Conservation (phyloP, 2,888 invertebrate species). For the Drosophila algonquin region DNA sequence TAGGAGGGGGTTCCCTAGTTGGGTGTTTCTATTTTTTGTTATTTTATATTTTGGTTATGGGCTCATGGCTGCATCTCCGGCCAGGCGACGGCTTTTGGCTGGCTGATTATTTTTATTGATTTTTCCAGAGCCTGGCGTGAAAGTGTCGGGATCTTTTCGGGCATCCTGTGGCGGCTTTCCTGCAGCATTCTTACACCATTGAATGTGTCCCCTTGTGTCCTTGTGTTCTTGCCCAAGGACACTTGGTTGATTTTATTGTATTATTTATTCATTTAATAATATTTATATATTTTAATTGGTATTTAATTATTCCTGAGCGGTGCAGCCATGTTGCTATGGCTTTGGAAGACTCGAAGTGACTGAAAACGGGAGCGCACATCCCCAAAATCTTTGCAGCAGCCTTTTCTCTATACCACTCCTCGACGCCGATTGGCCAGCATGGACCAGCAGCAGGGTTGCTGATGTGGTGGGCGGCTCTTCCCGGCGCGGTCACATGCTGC, state of each 20-base stretch:
- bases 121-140: slow-evolving; percentile 49
- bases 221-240: slow-evolving; percentile 14
- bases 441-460: slow-evolving; percentile 1
- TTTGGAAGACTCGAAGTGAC: slow-evolving; percentile 82
- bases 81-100: slow-evolving; percentile 14
- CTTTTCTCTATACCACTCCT: slow-evolving; percentile 64
- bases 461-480: slow-evolving; percentile 12
- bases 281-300: slow-evolving; percentile 30
- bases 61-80: slow-evolving; percentile 1
- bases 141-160: slow-evolving; percentile 3
- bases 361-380: slow-evolving; percentile 49
- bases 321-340: slow-evolving; percentile 64
- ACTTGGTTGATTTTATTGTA: slow-evolving; percentile 19
- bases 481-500: slow-evolving; percentile 40
- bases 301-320: slow-evolving; percentile 56
- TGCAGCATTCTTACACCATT: slow-evolving; percentile 15
- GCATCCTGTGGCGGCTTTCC: slow-evolving; percentile 2
- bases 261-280: slow-evolving; percentile 22
- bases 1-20: slow-evolving; percentile 18
- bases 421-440: slow-evolving; percentile 50
- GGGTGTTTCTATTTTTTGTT: neutral
- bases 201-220: slow-evolving; percentile 10
- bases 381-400: slow-evolving; percentile 70
- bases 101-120: slow-evolving; percentile 58
- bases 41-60: slow-evolving; percentile 22